Evolutionary conservation across 2,888 invertebrate genomes (phyloP).

Genomic region (Clepsis dumicolana): DNA sequence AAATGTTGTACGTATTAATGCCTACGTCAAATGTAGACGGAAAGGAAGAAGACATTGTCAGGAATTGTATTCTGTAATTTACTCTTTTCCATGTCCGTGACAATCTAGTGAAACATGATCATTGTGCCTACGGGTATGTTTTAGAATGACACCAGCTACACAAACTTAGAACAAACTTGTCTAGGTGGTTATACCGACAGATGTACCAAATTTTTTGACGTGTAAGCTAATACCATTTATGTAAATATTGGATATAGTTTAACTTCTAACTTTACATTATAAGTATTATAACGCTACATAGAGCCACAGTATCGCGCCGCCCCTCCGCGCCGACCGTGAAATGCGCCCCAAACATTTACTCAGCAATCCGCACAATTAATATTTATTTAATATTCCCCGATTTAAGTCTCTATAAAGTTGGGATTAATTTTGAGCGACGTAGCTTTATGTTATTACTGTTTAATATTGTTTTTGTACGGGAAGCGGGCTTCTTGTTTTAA

Average conservation of each 20-base stretch:
- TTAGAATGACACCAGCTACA: neutral
- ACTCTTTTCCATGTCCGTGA: too few species aligned
- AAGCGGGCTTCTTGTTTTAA: constrained; percentile 18
- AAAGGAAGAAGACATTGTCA: neutral
- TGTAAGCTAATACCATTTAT: too few species aligned
- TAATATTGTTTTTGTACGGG: constrained; percentile 34
- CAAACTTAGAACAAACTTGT: neutral
- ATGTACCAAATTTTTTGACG: too few species aligned
- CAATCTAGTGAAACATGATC: too few species aligned
- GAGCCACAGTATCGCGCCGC: constrained; percentile 39
- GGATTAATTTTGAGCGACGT: constrained; percentile 45
- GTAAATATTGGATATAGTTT: neutral
- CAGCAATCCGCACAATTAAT: constrained; percentile 75
- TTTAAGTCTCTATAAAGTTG: constrained; percentile 59
- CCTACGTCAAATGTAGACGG: neutral
- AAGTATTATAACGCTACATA: neutral
- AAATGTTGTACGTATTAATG: neutral
- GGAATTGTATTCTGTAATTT: neutral
- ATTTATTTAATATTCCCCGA: constrained; percentile 66
- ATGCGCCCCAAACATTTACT: constrained; percentile 67
- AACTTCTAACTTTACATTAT: neutral
- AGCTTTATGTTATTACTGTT: constrained; percentile 36
- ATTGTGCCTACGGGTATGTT: too few species aligned
- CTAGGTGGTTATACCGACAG: too few species aligned
- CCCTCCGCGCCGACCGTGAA: constrained; percentile 68